Conservation (phyloP, 2,888 invertebrate genomes). For the Panopea generosa region DNA sequence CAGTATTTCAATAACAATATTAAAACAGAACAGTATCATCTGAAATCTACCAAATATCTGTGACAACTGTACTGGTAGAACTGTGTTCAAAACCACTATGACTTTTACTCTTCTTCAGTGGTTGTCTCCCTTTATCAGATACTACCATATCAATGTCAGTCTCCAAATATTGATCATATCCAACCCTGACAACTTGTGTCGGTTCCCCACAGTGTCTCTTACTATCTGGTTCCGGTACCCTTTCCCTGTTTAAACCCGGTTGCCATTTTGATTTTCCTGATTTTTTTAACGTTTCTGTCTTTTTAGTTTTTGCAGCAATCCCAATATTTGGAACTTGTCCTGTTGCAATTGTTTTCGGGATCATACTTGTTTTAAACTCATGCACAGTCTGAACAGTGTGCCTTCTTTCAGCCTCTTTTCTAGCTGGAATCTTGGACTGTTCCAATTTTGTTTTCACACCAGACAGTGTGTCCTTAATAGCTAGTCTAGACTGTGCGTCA, state of each 20-base stretch:
- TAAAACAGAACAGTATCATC: no score
- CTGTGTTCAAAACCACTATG: constrained; percentile 57
- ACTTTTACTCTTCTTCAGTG: constrained; percentile 59
- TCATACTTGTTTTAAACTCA: constrained; percentile 23
- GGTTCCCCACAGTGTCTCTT: constrained; percentile 31
- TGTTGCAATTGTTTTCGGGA: constrained; percentile 4
- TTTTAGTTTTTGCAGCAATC: constrained; percentile 34
- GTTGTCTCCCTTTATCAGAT: constrained; percentile 21
- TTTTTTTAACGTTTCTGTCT: constrained; percentile 13
- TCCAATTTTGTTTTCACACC: constrained; percentile 53
- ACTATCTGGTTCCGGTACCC: constrained; percentile 6
- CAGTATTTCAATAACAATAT: no score
- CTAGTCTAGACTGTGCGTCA: constrained; percentile 47
- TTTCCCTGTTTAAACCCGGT: constrained; percentile 1
- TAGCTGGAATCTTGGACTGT: constrained; percentile 13
- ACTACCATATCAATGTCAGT: constrained; percentile 54
- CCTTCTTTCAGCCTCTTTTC: constrained; percentile 39
- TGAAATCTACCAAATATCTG: constrained; percentile 60
- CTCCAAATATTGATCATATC: constrained; percentile 51
- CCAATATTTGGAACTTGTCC: constrained; percentile 35
- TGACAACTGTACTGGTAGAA: constrained; percentile 41
- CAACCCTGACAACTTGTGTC: constrained; percentile 7
- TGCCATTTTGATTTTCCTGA: background rate
- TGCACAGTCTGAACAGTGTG: constrained; percentile 56
- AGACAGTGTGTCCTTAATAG: constrained; percentile 51